Evolutionary conservation across 2,797 vertebrate genomes (phyloP), one percentile per base, ranked within the genome.

Genomic region (Halcyon smyrnensis): DNA sequence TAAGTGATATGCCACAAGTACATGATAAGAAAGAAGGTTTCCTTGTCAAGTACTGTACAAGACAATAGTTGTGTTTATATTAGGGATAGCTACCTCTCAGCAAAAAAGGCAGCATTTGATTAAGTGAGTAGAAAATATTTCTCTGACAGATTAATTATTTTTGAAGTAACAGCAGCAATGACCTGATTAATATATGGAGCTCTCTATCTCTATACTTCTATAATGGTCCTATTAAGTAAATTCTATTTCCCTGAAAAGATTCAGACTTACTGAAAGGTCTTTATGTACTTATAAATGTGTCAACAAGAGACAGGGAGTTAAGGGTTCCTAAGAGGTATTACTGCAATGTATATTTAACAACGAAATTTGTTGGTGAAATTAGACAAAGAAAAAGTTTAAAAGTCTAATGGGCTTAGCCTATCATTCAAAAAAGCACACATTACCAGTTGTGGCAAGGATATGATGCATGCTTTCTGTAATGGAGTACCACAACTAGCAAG

Each of bases 121-220:
- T 85, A 78, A 18, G 36, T 39, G 70, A 84, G 77, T 69, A 65
- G 76, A 92, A 95, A 92, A 82, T 34, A 78, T 87, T 88, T 37
- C 89, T 75, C 81, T 92, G 84, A 86, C 89, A 96, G 84, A 93
- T 93, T 92, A 95, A 97, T 95, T 93, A 81, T 93, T 87, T 96
- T 70, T 86, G 81, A 92, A 94, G 90, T 30, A 89, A 85, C 53
- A 71, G 74, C 68, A 93, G 74, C 75, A 81, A 83, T 78, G 78
- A 92, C 78, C 57, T 89, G 93, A 94, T 94, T 96, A 93, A 94
- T 92, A 82, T 48, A 69, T 11, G 67, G 51, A 86, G 75, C 34
- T 32, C 73, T 93, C 89, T 65, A 67, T 90, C 81, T 87, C 75
- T 70, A 9, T 50, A 50, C 70, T 90, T 75, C 10, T 95, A 9